A percentile compares a stretch with the other conserved stretches of the same genome.
Conservation (phyloP, 2,888 invertebrate species). For the Tolmerus cingulatus region DNA sequence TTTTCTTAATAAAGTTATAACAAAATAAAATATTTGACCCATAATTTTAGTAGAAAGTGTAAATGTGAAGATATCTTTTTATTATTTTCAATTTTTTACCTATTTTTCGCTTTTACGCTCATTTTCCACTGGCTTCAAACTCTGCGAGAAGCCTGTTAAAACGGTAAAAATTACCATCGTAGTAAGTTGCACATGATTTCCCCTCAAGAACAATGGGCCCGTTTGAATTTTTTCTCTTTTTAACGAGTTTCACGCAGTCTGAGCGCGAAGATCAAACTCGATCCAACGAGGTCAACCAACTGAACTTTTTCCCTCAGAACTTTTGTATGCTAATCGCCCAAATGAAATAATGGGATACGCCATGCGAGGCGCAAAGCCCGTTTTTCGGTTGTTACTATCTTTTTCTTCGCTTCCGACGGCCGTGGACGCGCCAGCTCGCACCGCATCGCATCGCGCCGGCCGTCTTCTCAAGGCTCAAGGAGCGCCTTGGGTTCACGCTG, state of each 20-base stretch:
- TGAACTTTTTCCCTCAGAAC: conserved; percentile 9
- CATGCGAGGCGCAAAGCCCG: neutral
- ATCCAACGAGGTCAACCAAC: conserved; percentile 8
- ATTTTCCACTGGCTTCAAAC: neutral
- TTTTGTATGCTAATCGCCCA: conserved; percentile 23
- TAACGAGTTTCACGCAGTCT: neutral
- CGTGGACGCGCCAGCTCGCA: neutral
- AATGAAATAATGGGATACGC: neutral
- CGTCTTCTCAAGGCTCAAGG: neutral
- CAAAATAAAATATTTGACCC: too few relatives aligned
- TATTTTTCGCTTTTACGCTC: neutral
- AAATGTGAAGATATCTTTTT: neutral
- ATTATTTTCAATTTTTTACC: neutral
- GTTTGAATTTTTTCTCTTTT: neutral
- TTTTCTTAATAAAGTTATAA: too few relatives aligned
- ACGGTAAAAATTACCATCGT: neutral
- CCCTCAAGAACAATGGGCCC: conserved; percentile 17
- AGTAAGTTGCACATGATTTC: neutral
- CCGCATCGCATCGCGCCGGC: neutral
- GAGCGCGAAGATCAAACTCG: neutral
- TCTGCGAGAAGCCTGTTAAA: neutral
- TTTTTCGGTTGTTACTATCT: neutral
- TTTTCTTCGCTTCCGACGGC: neutral
- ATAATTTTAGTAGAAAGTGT: neutral
- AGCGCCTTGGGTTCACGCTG: neutral